Evolutionary conservation across 2,888 invertebrate genomes (phyloP).

Genomic region (Steinernema scapterisci): DNA sequence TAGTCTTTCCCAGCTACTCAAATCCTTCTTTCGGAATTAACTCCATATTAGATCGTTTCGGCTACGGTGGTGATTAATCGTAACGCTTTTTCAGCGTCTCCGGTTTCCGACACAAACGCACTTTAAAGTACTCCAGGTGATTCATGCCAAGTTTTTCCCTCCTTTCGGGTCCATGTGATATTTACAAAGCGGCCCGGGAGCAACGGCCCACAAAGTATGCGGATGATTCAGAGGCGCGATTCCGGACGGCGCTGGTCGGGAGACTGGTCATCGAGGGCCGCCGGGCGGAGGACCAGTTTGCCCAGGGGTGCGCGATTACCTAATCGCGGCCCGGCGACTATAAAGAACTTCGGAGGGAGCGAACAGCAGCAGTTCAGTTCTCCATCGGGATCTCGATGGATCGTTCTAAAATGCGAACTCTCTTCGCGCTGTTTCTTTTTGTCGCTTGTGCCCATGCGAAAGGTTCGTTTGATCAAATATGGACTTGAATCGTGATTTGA

Average conservation of each 20-base stretch:
- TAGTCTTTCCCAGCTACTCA: no score
- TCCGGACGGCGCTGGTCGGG: constrained; percentile 10
- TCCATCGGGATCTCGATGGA: constrained; percentile 3
- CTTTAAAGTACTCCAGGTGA: not conserved
- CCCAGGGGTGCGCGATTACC: constrained; percentile 2
- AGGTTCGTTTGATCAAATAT: not conserved
- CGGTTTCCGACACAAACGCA: no score
- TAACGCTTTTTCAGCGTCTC: no score
- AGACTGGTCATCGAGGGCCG: constrained; percentile 25
- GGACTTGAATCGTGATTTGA: not conserved
- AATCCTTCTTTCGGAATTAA: no score
- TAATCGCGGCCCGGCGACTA: constrained; percentile 20
- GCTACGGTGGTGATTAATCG: no score
- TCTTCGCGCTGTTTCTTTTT: not conserved
- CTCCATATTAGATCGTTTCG: no score
- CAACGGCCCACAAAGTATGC: not conserved
- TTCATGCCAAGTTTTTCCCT: not conserved
- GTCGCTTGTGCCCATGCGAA: not conserved
- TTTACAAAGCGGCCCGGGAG: not conserved
- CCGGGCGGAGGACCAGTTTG: constrained; percentile 25
- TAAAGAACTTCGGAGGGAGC: not conserved
- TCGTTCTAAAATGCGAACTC: not conserved
- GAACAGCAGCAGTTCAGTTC: constrained; percentile 18
- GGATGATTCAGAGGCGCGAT: constrained; percentile 23
- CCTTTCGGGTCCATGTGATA: not conserved